Base-by-base conservation (phyloP, 2,797 vertebrate genomes). In the Myotis pilosus region DNA sequence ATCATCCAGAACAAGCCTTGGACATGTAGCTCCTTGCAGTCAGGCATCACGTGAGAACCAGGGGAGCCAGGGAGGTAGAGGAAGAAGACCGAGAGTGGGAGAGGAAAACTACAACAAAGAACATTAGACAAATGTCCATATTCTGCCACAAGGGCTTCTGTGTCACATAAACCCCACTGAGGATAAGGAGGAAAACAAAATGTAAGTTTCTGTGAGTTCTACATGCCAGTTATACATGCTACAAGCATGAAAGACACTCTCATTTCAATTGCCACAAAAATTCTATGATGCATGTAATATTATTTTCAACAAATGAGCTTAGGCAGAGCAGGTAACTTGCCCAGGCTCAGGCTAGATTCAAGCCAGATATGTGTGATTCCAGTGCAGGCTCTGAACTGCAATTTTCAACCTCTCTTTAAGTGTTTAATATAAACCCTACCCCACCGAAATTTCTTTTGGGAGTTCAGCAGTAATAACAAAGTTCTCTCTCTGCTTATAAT, bases 241-340 rank as follows among this genome's bases (percentile, higher is more conserved):
- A 30, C 53, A 51, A 88, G 17, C 28, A 44, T 36, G 30, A 88
- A 64, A 76, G 38, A 5, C 72, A n/a, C 7, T 36, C 53, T 84
- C 23, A 53, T 62, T 74, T 74, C 17, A 88, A 15, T 44, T 6
- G 6, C 66, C 80, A 89, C 55, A 49, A 80, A 94, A 68, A 72
- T n/a, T 66, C 38, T 57, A 5, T 49, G 20, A 66, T 0, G 0
- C 47, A 16, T 55, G 9, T 64, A 64, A 16, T 78, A 47, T 64
- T 71, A 55, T 57, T 85, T 92, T 92, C 44, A n/a, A 64, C 44
- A 95, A 92, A 84, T 38, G 22, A 94, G 51, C 41, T 51, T 87
- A 83, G n/a, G 12, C 36, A 75, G 69, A 76, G n/a, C 22, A 20
- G 33, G 30, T 78, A 81, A 57, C 38, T n/a, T 60, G 30, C 41